phyloP scores from a whole-genome alignment of 2,888 invertebrate genomes.

The Perdita meconis region DNA sequence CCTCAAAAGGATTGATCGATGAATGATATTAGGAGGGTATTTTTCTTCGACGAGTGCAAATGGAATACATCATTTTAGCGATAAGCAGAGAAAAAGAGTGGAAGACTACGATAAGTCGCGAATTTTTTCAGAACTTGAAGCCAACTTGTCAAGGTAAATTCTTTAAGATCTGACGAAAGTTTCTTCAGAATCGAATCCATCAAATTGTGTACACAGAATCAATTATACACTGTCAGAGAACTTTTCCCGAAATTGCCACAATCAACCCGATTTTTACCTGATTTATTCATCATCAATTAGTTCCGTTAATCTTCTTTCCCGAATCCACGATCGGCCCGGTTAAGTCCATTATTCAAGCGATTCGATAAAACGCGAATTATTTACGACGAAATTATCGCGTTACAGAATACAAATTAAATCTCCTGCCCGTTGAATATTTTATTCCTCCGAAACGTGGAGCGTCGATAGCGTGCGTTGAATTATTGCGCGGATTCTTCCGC shows the following conservation, averaged over 20 bases:
- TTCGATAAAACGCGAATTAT: slow-evolving; percentile 20
- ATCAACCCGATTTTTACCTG: background rate
- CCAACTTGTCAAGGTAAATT: too few relatives aligned
- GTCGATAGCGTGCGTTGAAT: background rate
- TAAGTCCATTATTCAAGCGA: slow-evolving; percentile 12
- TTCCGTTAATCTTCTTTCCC: slow-evolving; percentile 22
- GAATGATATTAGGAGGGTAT: slow-evolving; percentile 26
- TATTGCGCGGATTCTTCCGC: background rate
- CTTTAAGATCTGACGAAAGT: too few relatives aligned
- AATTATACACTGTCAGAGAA: background rate
- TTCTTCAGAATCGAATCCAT: too few relatives aligned
- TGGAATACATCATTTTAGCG: slow-evolving; percentile 12
- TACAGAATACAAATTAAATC: slow-evolving; percentile 15
- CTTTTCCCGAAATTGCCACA: background rate
- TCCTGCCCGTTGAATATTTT: background rate
- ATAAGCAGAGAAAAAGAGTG: slow-evolving; percentile 24
- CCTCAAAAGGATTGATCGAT: slow-evolving; percentile 33
- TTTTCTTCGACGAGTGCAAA: slow-evolving; percentile 10
- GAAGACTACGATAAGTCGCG: slow-evolving; percentile 27
- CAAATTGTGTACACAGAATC: background rate
- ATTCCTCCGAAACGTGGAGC: slow-evolving; percentile 1
- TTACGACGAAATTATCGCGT: slow-evolving; percentile 17
- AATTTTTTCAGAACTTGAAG: background rate
- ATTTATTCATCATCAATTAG: background rate
- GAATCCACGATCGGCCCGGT: background rate